Conservation (phyloP, 2,113 vertebrate genomes). For the Eublepharis macularius region DNA sequence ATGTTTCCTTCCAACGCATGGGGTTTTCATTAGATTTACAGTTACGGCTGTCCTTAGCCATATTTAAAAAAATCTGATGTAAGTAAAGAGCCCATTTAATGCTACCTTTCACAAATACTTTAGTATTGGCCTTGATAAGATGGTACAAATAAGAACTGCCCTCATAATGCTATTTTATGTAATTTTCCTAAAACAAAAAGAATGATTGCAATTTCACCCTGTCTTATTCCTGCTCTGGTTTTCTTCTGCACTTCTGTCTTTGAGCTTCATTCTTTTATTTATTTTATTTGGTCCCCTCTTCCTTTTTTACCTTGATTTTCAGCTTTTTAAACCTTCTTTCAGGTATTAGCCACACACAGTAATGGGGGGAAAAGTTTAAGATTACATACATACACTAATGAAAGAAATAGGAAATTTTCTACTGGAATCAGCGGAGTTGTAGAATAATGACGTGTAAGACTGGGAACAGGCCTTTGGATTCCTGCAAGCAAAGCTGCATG, state of each 20-base stretch:
- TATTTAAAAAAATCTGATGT: background rate
- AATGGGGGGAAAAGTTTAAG: background rate
- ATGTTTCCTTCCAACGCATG: too few species aligned
- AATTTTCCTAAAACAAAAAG: background rate
- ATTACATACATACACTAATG: background rate
- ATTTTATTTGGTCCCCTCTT: background rate
- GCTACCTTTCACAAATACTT: background rate
- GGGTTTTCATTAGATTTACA: too few species aligned
- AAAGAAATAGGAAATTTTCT: background rate
- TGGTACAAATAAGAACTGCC: background rate
- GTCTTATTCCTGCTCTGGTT: background rate
- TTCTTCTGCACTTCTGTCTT: background rate
- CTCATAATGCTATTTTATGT: background rate
- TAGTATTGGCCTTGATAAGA: background rate
- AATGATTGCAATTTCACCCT: background rate
- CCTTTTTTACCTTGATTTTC: background rate
- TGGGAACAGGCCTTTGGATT: background rate
- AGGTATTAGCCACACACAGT: background rate
- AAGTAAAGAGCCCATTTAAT: background rate
- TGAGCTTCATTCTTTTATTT: background rate
- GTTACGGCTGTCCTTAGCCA: too few species aligned
- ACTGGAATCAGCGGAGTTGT: background rate
- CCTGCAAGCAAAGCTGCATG: background rate
- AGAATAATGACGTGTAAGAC: background rate
- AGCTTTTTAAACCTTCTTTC: background rate